A percentile compares a stretch with the other conserved stretches of the same genome.
phyloP scores from a whole-genome alignment of 2,888 invertebrate species.

The Limenitis camilla region DNA sequence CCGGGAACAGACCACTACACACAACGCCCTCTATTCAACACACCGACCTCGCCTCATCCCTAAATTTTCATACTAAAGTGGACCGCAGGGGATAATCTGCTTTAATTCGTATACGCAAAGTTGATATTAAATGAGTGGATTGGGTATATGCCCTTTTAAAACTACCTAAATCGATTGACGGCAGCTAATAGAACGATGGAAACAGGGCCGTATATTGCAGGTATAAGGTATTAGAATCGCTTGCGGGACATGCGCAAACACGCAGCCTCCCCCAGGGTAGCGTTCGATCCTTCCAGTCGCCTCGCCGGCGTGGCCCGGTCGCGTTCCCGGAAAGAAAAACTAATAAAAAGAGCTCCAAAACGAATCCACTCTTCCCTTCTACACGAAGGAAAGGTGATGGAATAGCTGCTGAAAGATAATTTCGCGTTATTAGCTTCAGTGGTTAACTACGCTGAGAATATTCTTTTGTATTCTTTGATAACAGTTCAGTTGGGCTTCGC shows the following conservation, averaged over 20 bases:
- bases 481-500: slow-evolving; percentile 24
- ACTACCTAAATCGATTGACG: slow-evolving; percentile 37
- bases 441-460: slow-evolving; percentile 64
- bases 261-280: slow-evolving; percentile 71
- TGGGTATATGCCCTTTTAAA: slow-evolving; percentile 37
- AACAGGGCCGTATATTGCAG: slow-evolving; percentile 35
- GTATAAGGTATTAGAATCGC: slow-evolving; percentile 32
- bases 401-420: slow-evolving; percentile 32
- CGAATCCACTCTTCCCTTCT: slow-evolving; percentile 61
- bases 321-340: slow-evolving; percentile 46
- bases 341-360: slow-evolving; percentile 38
- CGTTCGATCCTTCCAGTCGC: slow-evolving; percentile 72
- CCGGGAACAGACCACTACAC: slow-evolving; percentile 48
- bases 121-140: slow-evolving; percentile 25
- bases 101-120: slow-evolving; percentile 32
- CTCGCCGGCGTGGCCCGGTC: slow-evolving; percentile 66
- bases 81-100: slow-evolving; percentile 29
- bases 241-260: slow-evolving; percentile 44
- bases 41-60: slow-evolving; percentile 56
- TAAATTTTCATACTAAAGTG: slow-evolving; percentile 33
- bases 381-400: slow-evolving; percentile 55
- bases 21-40: slow-evolving; percentile 60
- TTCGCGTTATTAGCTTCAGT: slow-evolving; percentile 62
- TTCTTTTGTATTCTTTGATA: slow-evolving; percentile 30
- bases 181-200: slow-evolving; percentile 21